Evolutionary conservation across 1,140 invertebrate species (phyloP).

Genomic region (Prorops nasuta): DNA sequence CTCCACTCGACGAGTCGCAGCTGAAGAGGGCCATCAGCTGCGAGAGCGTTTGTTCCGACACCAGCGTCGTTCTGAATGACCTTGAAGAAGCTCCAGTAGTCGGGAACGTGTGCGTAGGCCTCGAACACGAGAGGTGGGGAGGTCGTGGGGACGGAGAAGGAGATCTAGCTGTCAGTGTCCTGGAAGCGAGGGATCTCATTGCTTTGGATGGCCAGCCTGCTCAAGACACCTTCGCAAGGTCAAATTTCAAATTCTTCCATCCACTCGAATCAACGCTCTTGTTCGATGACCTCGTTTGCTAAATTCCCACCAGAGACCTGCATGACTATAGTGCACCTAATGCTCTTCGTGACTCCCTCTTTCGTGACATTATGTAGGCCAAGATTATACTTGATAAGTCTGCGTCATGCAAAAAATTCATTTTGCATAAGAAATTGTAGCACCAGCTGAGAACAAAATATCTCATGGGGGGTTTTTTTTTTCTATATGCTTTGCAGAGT

Average conservation of each 20-base stretch:
- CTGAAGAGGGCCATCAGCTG: constrained; percentile 73
- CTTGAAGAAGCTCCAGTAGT: constrained; percentile 69
- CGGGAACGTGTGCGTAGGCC: constrained; percentile 73
- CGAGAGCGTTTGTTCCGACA: constrained; percentile 81
- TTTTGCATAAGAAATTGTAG: neutral
- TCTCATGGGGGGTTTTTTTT: neutral
- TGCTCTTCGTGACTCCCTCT: too few species aligned
- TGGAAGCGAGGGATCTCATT: constrained; percentile 73
- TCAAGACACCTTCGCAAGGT: constrained; percentile 71
- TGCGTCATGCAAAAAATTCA: neutral
- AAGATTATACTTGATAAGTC: too few species aligned
- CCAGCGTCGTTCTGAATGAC: constrained; percentile 70
- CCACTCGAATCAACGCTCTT: too few species aligned
- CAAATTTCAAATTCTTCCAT: neutral
- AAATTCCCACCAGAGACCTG: neutral
- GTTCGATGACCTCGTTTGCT: neutral
- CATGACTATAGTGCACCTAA: too few species aligned
- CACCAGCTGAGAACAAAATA: neutral
- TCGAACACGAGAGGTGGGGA: constrained; percentile 72
- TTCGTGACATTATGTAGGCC: too few species aligned
- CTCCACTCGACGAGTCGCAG: constrained; percentile 39
- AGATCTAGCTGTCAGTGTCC: constrained; percentile 71
- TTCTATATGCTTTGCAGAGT: constrained; percentile 51
- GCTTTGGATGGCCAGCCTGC: constrained; percentile 62
- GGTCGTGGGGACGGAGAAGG: constrained; percentile 62